Percentiles rank a stretch among this genome's conserved stretches.
phyloP scores from a whole-genome alignment of 1,140 invertebrate species.

The Phocides pigmalion region DNA sequence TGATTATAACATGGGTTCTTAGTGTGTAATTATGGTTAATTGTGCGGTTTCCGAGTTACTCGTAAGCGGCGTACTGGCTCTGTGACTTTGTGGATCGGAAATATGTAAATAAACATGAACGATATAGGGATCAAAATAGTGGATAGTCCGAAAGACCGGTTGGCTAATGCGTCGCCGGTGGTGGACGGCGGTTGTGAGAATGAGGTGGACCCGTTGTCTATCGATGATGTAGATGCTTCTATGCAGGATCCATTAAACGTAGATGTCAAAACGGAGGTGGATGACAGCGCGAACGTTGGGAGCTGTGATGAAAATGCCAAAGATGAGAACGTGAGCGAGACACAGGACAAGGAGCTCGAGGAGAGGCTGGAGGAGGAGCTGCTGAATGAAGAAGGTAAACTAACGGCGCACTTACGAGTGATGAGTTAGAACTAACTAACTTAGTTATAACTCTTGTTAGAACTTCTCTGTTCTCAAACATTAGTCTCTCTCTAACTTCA shows the following conservation, averaged over 20 bases:
- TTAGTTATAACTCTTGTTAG: too few relatives aligned
- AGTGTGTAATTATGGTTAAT: constrained; percentile 52
- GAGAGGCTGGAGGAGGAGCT: constrained; percentile 11
- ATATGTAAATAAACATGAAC: constrained; percentile 84
- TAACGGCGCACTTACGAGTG: too few relatives aligned
- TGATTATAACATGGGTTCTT: constrained; percentile 26
- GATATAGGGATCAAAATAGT: constrained; percentile 80
- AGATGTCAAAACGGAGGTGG: constrained; percentile 41
- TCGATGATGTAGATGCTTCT: constrained; percentile 54
- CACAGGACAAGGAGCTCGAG: constrained; percentile 40
- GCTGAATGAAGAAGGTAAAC: constrained; percentile 23
- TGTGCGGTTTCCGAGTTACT: constrained; percentile 61
- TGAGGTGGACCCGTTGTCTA: constrained; percentile 73
- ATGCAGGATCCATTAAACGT: constrained; percentile 49
- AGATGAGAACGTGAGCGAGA: constrained; percentile 63
- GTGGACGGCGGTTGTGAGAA: constrained; percentile 56
- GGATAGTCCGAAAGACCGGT: constrained; percentile 69
- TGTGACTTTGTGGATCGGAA: constrained; percentile 70
- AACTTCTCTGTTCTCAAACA: too few relatives aligned
- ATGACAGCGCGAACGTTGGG: constrained; percentile 50
- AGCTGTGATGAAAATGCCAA: constrained; percentile 75
- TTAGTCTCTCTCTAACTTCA: too few relatives aligned
- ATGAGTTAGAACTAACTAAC: too few relatives aligned
- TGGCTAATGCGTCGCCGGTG: constrained; percentile 51
- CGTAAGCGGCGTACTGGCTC: constrained; percentile 66